These are phyloP conservation scores for Podarcis cretensis DNA, from an alignment of 2,113 vertebrate species.

Conservation along the genomic window DNA sequence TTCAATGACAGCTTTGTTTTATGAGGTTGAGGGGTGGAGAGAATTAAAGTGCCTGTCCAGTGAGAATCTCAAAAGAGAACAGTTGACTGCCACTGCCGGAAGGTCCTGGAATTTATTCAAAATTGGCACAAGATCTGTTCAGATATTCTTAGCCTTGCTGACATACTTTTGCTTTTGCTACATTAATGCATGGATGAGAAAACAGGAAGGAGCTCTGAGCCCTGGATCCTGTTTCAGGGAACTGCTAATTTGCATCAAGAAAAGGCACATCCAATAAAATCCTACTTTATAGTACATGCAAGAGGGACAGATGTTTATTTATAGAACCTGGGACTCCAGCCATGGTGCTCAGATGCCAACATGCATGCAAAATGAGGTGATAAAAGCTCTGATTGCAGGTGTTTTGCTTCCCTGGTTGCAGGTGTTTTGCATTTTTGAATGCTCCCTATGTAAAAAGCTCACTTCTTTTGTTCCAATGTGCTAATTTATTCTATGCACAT, in stretches of 20 bases:
- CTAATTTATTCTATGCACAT: not conserved
- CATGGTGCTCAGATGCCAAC: not conserved
- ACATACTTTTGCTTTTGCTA: constrained; percentile 72
- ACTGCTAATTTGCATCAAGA: constrained; percentile 66
- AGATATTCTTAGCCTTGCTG: constrained; percentile 70
- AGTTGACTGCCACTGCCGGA: constrained; percentile 66
- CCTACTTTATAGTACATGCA: constrained; percentile 63
- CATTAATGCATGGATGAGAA: constrained; percentile 64
- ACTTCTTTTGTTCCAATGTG: not conserved
- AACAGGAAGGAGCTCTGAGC: constrained; percentile 58
- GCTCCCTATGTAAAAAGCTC: not conserved
- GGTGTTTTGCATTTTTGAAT: not conserved
- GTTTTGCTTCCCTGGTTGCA: not conserved
- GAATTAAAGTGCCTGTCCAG: constrained; percentile 54
- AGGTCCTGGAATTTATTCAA: constrained; percentile 66
- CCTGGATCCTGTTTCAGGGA: constrained; percentile 64
- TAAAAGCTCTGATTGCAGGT: not conserved
- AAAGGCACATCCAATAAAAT: constrained; percentile 68
- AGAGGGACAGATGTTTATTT: constrained; percentile 45
- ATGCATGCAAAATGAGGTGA: not conserved
- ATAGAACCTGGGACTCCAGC: not conserved
- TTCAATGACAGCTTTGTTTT: constrained; percentile 30
- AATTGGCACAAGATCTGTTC: constrained; percentile 69
- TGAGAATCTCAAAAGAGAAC: constrained; percentile 59
- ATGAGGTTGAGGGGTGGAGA: constrained; percentile 19